These are phyloP conservation scores for Platichthys stellatus DNA, from an alignment of 2,113 vertebrate genomes.

Conservation along the genomic window DNA sequence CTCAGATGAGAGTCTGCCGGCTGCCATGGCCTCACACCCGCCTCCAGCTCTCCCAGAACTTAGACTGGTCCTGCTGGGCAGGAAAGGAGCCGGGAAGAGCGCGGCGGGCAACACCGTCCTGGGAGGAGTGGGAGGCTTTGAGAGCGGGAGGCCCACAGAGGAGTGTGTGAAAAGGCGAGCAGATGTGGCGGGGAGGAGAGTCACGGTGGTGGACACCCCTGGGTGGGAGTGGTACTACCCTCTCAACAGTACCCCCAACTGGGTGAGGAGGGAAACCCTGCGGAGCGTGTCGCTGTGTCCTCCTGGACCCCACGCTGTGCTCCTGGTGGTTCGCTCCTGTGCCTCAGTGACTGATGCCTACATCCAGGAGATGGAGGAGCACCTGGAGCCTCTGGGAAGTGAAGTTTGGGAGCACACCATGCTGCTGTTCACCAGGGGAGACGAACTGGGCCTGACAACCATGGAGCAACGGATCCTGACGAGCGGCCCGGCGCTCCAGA, in stretches of 20 bases:
- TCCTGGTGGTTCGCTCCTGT: constrained; percentile 76
- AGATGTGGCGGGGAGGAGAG: constrained; percentile 60
- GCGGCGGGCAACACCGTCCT: constrained; percentile 77
- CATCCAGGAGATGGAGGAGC: constrained; percentile 73
- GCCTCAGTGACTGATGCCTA: constrained; percentile 73
- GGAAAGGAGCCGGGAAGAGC: constrained; percentile 80
- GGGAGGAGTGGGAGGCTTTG: constrained; percentile 61
- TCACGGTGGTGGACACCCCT: constrained; percentile 82
- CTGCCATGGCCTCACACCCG: constrained; percentile 30
- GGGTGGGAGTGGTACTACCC: constrained; percentile 86
- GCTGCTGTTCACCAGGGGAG: constrained; percentile 79
- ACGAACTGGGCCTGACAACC: constrained; percentile 69
- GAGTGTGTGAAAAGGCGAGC: constrained; percentile 74
- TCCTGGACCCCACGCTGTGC: constrained; percentile 78
- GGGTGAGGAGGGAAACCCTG: constrained; percentile 79
- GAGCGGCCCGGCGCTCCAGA: constrained; percentile 60
- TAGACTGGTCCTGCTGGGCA: constrained; percentile 78
- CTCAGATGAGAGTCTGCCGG: constrained; percentile 66
- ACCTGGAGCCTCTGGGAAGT: constrained; percentile 73
- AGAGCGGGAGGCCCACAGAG: constrained; percentile 78
- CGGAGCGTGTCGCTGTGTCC: constrained; percentile 77
- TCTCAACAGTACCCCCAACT: constrained; percentile 77
- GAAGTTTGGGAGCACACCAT: constrained; percentile 74
- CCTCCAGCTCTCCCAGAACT: constrained; percentile 60
- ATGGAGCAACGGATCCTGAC: constrained; percentile 71